Base-by-base conservation (phyloP, 2,113 vertebrate species). In the Chaetorhynchus papuensis region DNA sequence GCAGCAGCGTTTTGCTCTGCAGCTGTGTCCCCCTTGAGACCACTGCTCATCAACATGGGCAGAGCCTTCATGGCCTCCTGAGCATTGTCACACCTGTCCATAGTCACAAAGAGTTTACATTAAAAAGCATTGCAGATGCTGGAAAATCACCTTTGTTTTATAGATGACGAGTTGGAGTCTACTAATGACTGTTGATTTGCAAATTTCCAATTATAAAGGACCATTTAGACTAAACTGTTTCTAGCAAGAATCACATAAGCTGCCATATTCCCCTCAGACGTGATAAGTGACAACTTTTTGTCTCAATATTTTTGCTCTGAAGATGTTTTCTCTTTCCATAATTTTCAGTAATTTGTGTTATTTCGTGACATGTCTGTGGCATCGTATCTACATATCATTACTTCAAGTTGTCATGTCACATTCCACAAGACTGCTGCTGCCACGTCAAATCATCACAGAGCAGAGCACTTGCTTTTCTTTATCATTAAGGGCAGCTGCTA, bases 401-500 rank as follows among this genome's bases (percentile, higher is more conserved):
- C 71, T 94, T 70, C 86, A 49, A 35, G 86, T 64, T 96, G 93
- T 95, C 95, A 52, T 82, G 94, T 92, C 93, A 60, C 93, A 94
- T 96, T 94, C 86, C 72, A 28, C 91, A 52, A 95, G 89, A 87
- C 80, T 92, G 6, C 91, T 83, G 83, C 89, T 94, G 86, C 94
- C 93, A 33, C 31, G 69, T 94, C 95, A 91, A 75, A 95, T 81
- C 71, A 89, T 72, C 71, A n/a, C 31, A 5, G n/a, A 93, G 84
- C 78, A 45, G 39, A 93, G 88, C 83, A 71, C 83, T 83, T 7
- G 7, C 86, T 94, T 92, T 89, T 52, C 95, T 97, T 96, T 96
- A 97, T 96, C 96, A 87, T 90, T 94, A 93, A 97, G 94, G 93
- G 94, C 95, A 97, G 91, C 93, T 96, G 94, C 83, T 96, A 59